Percentiles rank a stretch among this genome's conserved stretches.
phyloP scores from a whole-genome alignment of 2,888 invertebrate species.

The Incurvaria masculella region DNA sequence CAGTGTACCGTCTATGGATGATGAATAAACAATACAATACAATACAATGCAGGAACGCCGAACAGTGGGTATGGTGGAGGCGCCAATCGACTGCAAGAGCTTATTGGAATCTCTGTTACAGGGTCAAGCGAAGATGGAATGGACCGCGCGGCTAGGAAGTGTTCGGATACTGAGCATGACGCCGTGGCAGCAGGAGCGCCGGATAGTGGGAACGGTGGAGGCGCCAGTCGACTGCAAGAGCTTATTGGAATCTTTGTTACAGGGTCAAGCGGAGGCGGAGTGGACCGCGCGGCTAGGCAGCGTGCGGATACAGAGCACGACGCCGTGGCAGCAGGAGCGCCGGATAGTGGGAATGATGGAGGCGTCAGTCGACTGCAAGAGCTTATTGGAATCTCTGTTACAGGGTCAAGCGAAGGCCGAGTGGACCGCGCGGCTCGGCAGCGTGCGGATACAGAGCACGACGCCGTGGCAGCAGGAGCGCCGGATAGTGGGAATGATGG shows the following conservation, averaged over 20 bases:
- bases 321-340: conserved; percentile 86
- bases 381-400: too few relatives aligned
- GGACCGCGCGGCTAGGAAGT: conserved; percentile 66
- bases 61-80: conserved; percentile 72
- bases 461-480: conserved; percentile 88
- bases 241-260: too few relatives aligned
- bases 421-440: conserved; percentile 79
- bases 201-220: conserved; percentile 72
- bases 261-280: conserved; percentile 82
- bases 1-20: too few relatives aligned
- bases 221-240: conserved; percentile 73
- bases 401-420: conserved; percentile 83
- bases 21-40: too few relatives aligned
- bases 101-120: too few relatives aligned
- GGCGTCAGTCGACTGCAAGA: conserved; percentile 87
- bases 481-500: conserved; percentile 80
- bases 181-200: conserved; percentile 72
- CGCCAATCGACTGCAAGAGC: conserved; percentile 76
- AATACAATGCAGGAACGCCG: conserved; percentile 65
- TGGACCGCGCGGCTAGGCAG: conserved; percentile 81
- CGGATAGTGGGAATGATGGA: conserved; percentile 84
- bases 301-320: conserved; percentile 71
- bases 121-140: too few relatives aligned
- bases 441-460: conserved; percentile 70
- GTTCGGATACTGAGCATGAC: conserved; percentile 63